These are phyloP conservation scores for Sapayoa aenigma DNA, from an alignment of 2,113 vertebrate species.

Conservation along the genomic window DNA sequence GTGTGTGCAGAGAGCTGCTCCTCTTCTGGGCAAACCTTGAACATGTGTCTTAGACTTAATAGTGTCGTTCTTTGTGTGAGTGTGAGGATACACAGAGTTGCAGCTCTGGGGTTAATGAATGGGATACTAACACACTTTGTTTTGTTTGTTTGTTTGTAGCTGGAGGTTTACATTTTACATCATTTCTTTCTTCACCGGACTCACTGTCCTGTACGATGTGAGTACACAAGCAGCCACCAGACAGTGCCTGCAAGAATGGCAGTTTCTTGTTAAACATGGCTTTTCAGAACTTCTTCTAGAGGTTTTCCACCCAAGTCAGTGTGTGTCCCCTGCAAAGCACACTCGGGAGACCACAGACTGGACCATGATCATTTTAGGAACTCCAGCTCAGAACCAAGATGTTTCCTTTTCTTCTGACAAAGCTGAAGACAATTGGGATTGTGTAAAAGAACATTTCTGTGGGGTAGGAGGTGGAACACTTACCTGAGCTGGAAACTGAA, in stretches of 20 bases:
- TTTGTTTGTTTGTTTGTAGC: constrained; percentile 68
- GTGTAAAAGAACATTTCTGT: neutral
- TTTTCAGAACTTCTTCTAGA: neutral
- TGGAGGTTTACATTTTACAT: constrained; percentile 90
- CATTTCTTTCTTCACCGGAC: constrained; percentile 75
- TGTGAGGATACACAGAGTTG: neutral
- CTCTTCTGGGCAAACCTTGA: neutral
- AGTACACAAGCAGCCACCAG: constrained; percentile 63
- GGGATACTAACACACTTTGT: neutral
- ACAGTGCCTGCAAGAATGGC: neutral
- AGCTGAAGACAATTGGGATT: neutral
- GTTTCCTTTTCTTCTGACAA: neutral
- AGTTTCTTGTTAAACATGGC: neutral
- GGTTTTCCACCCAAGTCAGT: neutral
- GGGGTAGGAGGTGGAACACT: neutral
- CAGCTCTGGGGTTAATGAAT: neutral
- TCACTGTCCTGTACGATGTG: constrained; percentile 81
- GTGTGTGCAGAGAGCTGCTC: neutral
- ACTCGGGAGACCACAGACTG: neutral
- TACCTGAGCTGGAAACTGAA: neutral
- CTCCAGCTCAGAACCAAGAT: neutral
- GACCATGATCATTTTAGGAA: neutral
- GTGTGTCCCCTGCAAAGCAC: neutral
- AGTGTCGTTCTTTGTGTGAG: neutral
- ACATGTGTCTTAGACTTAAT: neutral